Conservation (phyloP, 2,797 vertebrate genomes). For the Eospalax fontanierii region DNA sequence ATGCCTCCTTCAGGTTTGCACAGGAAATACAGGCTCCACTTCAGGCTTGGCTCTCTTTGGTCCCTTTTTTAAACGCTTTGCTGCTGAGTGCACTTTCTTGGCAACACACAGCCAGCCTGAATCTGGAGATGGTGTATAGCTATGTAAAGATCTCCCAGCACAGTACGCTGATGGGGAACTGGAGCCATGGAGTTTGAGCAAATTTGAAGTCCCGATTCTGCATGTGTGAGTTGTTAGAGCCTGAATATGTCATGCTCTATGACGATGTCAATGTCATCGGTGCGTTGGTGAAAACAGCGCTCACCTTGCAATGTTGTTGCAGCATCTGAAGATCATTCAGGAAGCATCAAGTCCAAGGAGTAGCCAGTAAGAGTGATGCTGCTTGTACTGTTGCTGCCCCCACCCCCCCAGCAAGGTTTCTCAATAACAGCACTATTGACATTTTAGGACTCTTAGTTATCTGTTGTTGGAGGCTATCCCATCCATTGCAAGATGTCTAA, state of each 20-base stretch:
- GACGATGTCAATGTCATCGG: too few relatives aligned
- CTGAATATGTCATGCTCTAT: too few relatives aligned
- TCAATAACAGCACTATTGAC: neutral
- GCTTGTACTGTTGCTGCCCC: neutral
- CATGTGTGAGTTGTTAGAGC: neutral
- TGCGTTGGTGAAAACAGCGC: neutral
- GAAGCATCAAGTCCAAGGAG: neutral
- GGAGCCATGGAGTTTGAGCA: neutral
- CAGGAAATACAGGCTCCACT: neutral
- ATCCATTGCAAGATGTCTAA: neutral
- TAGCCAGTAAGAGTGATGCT: neutral
- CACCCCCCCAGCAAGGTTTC: neutral
- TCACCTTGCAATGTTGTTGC: too few relatives aligned
- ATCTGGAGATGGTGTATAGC: neutral
- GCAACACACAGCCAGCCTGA: neutral
- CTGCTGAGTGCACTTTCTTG: neutral
- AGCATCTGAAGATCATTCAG: too few relatives aligned
- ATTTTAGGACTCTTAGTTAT: neutral
- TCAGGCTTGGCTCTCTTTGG: neutral
- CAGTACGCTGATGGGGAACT: neutral
- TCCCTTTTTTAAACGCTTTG: neutral
- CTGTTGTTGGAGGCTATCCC: neutral
- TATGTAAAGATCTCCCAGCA: neutral
- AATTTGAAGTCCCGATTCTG: neutral
- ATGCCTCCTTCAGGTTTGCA: constrained; percentile 15